These are phyloP conservation scores for Oxygymnocypris stewartii DNA, from an alignment of 2,113 vertebrate genomes.

Conservation along the genomic window DNA sequence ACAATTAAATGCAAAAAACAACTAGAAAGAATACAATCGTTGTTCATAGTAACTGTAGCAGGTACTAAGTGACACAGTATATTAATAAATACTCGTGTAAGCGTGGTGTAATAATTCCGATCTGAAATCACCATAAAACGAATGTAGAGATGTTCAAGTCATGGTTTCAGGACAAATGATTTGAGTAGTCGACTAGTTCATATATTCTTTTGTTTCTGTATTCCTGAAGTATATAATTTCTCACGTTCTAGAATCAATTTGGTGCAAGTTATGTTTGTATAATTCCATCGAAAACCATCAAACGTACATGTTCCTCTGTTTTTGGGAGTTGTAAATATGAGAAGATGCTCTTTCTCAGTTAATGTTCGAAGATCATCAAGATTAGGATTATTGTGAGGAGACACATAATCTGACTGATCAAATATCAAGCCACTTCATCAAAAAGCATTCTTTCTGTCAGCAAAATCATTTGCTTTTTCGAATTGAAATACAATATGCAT, in stretches of 20 bases:
- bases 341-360: neutral
- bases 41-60: neutral
- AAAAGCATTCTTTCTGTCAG: neutral
- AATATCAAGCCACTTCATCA: slow-evolving; percentile 6
- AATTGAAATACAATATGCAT: neutral
- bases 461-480: neutral
- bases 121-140: no score
- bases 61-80: neutral
- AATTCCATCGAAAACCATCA: neutral
- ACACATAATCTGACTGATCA: slow-evolving; percentile 2
- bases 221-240: no score
- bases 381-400: neutral
- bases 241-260: neutral
- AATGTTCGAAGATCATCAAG: neutral
- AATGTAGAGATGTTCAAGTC: no score
- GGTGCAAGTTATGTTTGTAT: neutral
- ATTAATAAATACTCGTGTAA: no score
- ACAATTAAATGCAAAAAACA: neutral
- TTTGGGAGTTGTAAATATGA: neutral
- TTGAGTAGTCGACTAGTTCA: no score
- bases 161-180: no score
- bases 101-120: no score
- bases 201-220: no score
- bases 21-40: neutral
- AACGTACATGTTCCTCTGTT: neutral